Evolutionary conservation across 1,140 invertebrate genomes (phyloP).

Genomic region (Ceratoteleas bidentatus): DNA sequence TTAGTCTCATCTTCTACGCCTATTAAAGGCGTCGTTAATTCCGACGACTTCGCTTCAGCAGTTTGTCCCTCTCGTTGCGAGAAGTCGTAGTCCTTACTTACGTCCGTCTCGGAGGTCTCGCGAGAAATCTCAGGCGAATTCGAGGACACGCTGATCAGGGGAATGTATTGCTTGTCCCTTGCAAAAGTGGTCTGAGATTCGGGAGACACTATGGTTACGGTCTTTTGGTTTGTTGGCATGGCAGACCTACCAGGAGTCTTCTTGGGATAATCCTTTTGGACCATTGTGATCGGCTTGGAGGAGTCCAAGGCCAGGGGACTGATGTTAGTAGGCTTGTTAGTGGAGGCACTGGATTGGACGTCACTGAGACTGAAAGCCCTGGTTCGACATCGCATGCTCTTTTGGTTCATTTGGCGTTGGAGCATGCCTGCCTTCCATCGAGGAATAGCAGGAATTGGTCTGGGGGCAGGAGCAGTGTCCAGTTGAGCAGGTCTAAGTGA

Average conservation of each 20-base stretch:
- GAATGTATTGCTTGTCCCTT: constrained; percentile 44
- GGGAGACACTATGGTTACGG: constrained; percentile 76
- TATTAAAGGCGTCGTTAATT: constrained; percentile 43
- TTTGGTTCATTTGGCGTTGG: too few relatives aligned
- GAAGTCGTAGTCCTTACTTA: constrained; percentile 20
- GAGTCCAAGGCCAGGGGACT: constrained; percentile 72
- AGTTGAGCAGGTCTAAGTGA: too few relatives aligned
- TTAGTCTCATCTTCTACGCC: constrained; percentile 14
- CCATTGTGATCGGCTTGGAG: constrained; percentile 62
- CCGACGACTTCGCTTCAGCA: constrained; percentile 47
- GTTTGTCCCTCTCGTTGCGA: constrained; percentile 12
- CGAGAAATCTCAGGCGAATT: constrained; percentile 31
- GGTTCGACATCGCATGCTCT: constrained; percentile 71
- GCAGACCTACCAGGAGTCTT: constrained; percentile 37
- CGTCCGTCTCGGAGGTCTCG: constrained; percentile 11
- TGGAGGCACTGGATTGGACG: constrained; percentile 69
- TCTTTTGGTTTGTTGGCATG: constrained; percentile 64
- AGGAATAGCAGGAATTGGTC: too few relatives aligned
- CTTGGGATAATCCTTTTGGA: constrained; percentile 50
- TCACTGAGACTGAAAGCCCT: constrained; percentile 78
- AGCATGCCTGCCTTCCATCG: too few relatives aligned
- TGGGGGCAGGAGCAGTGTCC: too few relatives aligned
- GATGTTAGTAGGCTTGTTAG: constrained; percentile 35
- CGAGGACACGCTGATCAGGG: constrained; percentile 44
- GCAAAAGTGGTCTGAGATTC: constrained; percentile 35